Evolutionary conservation across 2,888 invertebrate species (phyloP).

Genomic region (Cyaniris semiargus): DNA sequence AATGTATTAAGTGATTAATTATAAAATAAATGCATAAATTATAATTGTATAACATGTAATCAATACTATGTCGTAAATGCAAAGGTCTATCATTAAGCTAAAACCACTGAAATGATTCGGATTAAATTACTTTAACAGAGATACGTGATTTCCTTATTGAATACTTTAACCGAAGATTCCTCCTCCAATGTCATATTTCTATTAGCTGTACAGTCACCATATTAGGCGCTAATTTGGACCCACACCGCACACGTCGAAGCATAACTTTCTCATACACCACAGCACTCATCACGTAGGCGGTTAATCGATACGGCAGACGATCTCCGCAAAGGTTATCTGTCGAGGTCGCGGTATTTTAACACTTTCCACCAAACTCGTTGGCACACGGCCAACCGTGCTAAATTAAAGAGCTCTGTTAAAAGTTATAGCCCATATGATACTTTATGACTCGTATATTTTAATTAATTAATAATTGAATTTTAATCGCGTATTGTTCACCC

Average conservation of each 20-base stretch:
- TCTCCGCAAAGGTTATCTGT: slow-evolving; percentile 37
- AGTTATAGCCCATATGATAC: neutral
- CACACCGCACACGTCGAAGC: neutral
- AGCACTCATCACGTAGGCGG: neutral
- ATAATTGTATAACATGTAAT: no score
- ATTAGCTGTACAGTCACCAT: neutral
- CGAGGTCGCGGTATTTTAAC: slow-evolving; percentile 41
- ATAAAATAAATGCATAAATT: no score
- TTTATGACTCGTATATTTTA: neutral
- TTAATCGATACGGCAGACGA: neutral
- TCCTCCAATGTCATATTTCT: neutral
- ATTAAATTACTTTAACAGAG: no score
- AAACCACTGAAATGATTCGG: no score
- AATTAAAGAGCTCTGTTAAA: slow-evolving; percentile 25
- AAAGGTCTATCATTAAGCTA: no score
- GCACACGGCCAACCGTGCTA: slow-evolving; percentile 37
- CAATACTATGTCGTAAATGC: no score
- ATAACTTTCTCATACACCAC: neutral
- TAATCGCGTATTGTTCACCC: neutral
- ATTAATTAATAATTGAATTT: neutral
- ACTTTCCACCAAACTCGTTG: slow-evolving; percentile 37
- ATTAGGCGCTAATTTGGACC: neutral
- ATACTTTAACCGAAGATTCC: neutral
- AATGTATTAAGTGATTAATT: neutral
- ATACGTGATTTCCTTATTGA: no score